A percentile compares a stretch with the other conserved stretches of the same genome.
These are phyloP conservation scores for Myiagra hebetior DNA, from an alignment of 2,113 vertebrate species.

Conservation along the genomic window DNA sequence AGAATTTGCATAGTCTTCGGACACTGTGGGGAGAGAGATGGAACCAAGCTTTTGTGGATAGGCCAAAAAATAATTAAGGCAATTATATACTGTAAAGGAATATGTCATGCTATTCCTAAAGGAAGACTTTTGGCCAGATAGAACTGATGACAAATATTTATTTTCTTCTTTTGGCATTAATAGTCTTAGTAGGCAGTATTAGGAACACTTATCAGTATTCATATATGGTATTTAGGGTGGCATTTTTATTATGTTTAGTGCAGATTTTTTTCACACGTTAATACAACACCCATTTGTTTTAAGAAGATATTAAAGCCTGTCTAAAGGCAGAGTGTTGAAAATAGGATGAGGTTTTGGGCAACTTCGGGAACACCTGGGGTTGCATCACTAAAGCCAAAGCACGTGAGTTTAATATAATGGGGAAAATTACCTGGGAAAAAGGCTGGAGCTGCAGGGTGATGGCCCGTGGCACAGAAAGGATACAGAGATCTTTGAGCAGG, in stretches of 20 bases:
- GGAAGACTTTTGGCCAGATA: constrained; percentile 5
- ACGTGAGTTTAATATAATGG: rapidly evolving
- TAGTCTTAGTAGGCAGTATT: not conserved
- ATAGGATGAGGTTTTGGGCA: not conserved
- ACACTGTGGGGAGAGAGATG: not conserved
- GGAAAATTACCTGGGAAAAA: not conserved
- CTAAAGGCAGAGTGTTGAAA: not conserved
- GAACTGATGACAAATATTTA: constrained; percentile 14
- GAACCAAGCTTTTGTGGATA: not conserved
- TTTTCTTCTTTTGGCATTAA: not conserved
- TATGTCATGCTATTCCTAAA: not conserved
- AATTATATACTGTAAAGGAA: constrained; percentile 21
- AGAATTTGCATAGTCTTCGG: not conserved
- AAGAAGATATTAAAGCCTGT: not conserved
- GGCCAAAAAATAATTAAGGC: constrained; percentile 52
- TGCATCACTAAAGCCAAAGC: not conserved
- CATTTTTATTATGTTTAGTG: not conserved
- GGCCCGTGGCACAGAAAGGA: not conserved
- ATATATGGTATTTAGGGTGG: not conserved
- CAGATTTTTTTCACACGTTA: not conserved
- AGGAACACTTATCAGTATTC: not conserved
- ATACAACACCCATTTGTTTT: not conserved
- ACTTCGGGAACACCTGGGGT: not conserved
- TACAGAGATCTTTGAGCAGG: not conserved
- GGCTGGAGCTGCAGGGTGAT: not conserved